A percentile compares a stretch with the other conserved stretches of the same genome.
phyloP scores from a whole-genome alignment of 2,888 invertebrate genomes.

The Camponotus fellah region DNA sequence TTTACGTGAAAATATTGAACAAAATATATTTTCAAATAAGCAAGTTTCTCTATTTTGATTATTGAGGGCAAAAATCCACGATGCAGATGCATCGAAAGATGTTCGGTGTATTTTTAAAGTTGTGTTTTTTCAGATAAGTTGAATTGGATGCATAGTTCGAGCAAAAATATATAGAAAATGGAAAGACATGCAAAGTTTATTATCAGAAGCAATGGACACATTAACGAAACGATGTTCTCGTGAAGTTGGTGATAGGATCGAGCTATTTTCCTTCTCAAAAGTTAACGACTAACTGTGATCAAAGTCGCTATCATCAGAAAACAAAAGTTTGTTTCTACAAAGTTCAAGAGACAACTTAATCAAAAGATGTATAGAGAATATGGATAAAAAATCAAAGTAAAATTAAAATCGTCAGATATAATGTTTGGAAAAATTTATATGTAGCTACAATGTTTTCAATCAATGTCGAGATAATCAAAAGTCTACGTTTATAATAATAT shows the following conservation, averaged over 20 bases:
- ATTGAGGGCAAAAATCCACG: slow-evolving; percentile 32
- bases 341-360: slow-evolving; percentile 42
- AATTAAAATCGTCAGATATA: slow-evolving; percentile 51
- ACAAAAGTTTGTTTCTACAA: slow-evolving; percentile 11
- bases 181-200: slow-evolving; percentile 43
- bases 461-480: slow-evolving; percentile 58
- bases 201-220: slow-evolving; percentile 22
- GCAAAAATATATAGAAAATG: slow-evolving; percentile 19
- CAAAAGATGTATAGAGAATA: slow-evolving; percentile 58
- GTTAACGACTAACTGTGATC: slow-evolving; percentile 5
- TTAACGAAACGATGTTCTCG: slow-evolving; percentile 16
- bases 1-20: neutral
- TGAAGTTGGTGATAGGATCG: slow-evolving; percentile 32
- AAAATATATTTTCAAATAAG: neutral
- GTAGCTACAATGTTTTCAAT: slow-evolving; percentile 28
- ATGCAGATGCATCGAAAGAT: neutral
- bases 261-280: neutral
- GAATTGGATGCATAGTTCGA: slow-evolving; percentile 11
- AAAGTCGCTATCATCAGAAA: neutral
- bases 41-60: neutral
- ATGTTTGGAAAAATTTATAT: slow-evolving; percentile 71
- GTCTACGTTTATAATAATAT: slow-evolving; percentile 23
- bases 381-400: slow-evolving; percentile 60
- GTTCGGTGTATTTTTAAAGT: slow-evolving; percentile 33
- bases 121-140: slow-evolving; percentile 49